Conservation (phyloP, 2,888 invertebrate species). For the Nomada fucata region DNA sequence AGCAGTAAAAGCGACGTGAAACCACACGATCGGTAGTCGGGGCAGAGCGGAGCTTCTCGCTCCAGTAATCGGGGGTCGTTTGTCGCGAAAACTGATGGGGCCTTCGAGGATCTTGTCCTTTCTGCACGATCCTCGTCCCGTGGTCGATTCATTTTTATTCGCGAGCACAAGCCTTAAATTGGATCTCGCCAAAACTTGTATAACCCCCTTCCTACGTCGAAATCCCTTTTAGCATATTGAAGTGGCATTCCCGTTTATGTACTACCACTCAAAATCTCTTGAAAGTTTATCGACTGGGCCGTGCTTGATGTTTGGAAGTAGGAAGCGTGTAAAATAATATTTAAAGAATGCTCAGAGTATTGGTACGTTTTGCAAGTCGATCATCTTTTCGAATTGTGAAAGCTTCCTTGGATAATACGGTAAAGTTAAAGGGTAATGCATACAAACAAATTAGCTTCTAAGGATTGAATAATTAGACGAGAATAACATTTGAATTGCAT, state of each 20-base stretch:
- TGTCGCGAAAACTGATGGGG: conserved; percentile 67
- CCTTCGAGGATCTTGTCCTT: conserved; percentile 37
- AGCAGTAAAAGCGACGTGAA: conserved; percentile 65
- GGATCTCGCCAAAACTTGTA: not conserved
- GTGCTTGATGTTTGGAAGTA: too few relatives aligned
- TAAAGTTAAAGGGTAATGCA: too few relatives aligned
- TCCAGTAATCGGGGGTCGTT: conserved; percentile 78
- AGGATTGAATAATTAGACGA: not conserved
- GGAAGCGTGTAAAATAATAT: too few relatives aligned
- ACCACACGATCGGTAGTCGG: conserved; percentile 53
- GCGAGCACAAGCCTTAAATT: not conserved
- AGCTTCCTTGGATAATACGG: too few relatives aligned
- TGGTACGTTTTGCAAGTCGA: too few relatives aligned
- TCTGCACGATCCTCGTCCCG: not conserved
- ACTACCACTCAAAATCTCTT: too few relatives aligned
- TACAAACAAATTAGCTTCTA: not conserved
- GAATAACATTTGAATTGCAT: not conserved
- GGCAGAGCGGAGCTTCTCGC: conserved; percentile 74
- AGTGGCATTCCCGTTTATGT: too few relatives aligned
- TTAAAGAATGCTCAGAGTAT: too few relatives aligned
- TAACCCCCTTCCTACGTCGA: too few relatives aligned
- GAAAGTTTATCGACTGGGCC: too few relatives aligned
- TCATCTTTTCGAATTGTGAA: too few relatives aligned
- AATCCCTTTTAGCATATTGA: too few relatives aligned
- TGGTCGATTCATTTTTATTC: conserved; percentile 21